Conservation (phyloP, 2,113 vertebrate species). For the Conger conger region DNA sequence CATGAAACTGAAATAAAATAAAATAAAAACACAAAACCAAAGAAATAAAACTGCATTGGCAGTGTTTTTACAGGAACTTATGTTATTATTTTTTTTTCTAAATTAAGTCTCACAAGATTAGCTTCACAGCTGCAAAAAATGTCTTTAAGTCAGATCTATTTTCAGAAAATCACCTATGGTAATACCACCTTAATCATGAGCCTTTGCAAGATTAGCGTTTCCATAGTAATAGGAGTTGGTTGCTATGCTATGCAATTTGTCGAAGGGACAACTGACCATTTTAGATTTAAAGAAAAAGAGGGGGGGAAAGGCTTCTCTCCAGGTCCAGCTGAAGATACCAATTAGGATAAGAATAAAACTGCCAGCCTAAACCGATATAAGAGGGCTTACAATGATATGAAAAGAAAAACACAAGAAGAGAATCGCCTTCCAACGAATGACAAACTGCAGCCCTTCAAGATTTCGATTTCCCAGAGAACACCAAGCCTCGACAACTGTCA, state of each 20-base stretch:
- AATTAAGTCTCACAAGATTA: background rate
- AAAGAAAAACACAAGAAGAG: background rate
- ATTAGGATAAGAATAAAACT: conserved; percentile 15
- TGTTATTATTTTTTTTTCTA: background rate
- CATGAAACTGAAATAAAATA: too few species aligned
- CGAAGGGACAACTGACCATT: conserved; percentile 31
- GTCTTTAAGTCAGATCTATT: conserved; percentile 25
- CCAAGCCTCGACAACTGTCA: background rate
- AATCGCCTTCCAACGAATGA: background rate
- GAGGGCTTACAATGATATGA: background rate
- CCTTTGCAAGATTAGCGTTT: conserved; percentile 41
- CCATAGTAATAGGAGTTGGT: conserved; percentile 49
- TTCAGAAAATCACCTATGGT: conserved; percentile 18
- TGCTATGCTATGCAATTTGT: conserved; percentile 44
- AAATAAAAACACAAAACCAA: background rate
- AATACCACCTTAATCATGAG: conserved; percentile 12
- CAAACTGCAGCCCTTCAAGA: background rate
- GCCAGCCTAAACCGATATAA: background rate
- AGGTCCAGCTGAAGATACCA: conserved; percentile 1
- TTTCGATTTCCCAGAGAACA: background rate
- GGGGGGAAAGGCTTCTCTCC: background rate
- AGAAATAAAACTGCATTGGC: background rate
- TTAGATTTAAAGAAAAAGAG: conserved; percentile 14
- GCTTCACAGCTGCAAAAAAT: background rate
- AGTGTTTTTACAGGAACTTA: too few species aligned